Percentiles rank a stretch among this genome's conserved stretches.
Conservation (phyloP, 35 echinoderm and acorn worm genomes). For the Ophioderma brevispina region DNA sequence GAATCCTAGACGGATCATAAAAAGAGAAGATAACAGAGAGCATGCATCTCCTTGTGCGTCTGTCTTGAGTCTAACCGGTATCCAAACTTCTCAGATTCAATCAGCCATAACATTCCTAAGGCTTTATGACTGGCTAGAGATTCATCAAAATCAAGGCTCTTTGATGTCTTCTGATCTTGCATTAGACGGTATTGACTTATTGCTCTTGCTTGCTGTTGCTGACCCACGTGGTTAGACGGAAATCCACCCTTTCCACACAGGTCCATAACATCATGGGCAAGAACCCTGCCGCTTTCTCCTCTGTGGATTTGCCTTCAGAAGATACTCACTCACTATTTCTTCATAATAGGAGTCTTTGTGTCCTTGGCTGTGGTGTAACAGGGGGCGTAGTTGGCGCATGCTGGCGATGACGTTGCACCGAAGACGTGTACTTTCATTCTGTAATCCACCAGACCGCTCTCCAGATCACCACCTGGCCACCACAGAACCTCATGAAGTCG, state of each 20-base stretch:
- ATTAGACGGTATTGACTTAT: slow-evolving; percentile 40
- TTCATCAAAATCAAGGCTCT: no score
- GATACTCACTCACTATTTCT: slow-evolving; percentile 36
- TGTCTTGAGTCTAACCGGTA: no score
- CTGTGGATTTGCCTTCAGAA: not conserved
- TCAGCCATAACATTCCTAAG: no score
- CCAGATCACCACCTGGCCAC: slow-evolving; percentile 63
- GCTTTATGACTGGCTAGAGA: no score
- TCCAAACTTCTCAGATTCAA: no score
- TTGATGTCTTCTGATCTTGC: no score
- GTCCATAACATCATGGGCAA: slow-evolving; percentile 27
- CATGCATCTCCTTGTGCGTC: slow-evolving; percentile 16
- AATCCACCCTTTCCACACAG: slow-evolving; percentile 50
- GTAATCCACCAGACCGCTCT: slow-evolving; percentile 29
- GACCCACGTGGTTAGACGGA: slow-evolving; percentile 39
- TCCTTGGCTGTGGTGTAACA: not conserved
- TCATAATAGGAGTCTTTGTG: no score
- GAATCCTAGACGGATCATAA: slow-evolving; percentile 35
- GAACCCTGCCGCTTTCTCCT: not conserved
- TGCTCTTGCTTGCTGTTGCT: slow-evolving; percentile 37
- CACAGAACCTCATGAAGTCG: no score
- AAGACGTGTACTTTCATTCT: slow-evolving; percentile 72
- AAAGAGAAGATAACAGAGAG: slow-evolving; percentile 48
- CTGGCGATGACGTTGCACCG: slow-evolving; percentile 67
- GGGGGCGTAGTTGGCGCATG: no score